Evolutionary conservation across 2,113 vertebrate species (phyloP).

Genomic region (Petromus typicus): DNA sequence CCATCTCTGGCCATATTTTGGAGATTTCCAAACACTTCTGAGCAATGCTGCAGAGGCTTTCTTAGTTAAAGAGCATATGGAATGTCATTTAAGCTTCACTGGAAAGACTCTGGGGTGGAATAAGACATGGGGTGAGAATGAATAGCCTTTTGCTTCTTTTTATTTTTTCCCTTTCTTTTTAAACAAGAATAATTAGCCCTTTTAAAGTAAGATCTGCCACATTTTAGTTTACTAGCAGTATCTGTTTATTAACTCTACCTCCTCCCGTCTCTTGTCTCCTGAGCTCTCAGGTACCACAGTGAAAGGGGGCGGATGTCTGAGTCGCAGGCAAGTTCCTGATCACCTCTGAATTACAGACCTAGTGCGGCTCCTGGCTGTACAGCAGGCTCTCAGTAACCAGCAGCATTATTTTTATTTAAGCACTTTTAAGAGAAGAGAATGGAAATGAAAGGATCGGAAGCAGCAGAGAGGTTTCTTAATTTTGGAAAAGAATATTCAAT

Average conservation of each 20-base stretch:
- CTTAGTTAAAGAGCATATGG: background rate
- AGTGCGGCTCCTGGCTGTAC: background rate
- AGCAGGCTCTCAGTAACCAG: background rate
- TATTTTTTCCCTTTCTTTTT: background rate
- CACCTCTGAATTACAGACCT: background rate
- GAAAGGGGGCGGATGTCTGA: fast-evolving
- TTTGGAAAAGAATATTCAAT: background rate
- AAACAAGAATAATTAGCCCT: conserved; percentile 12
- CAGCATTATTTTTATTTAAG: conserved; percentile 33
- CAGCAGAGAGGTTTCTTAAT: background rate
- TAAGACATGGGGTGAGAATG: background rate
- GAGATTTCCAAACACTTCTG: conserved; percentile 15
- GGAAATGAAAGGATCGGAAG: conserved; percentile 27
- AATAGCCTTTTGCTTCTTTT: background rate
- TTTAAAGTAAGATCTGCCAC: conserved; percentile 7
- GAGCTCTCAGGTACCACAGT: background rate
- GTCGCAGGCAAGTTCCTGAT: background rate
- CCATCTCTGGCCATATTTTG: background rate
- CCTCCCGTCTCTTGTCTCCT: background rate
- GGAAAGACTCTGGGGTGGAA: background rate
- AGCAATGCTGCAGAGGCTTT: background rate
- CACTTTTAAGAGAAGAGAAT: background rate
- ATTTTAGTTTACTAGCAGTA: conserved; percentile 2
- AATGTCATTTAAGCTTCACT: background rate
- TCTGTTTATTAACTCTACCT: background rate